phyloP scores from a whole-genome alignment of 1,140 invertebrate genomes.

The Drosophila ironensis region DNA sequence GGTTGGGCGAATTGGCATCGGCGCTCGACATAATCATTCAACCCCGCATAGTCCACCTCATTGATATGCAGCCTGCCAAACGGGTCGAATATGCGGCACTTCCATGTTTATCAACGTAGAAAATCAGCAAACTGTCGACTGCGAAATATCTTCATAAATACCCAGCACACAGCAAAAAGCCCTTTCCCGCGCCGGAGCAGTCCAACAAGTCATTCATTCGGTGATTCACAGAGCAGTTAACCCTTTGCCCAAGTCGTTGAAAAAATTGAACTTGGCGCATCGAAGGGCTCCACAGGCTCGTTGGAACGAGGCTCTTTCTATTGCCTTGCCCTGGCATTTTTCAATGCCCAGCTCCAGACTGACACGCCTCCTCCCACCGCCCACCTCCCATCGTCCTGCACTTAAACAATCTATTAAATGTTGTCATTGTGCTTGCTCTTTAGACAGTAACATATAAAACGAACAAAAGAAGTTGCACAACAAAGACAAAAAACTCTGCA shows the following conservation, averaged over 20 bases:
- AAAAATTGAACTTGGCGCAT: conserved; percentile 23
- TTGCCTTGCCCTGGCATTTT: conserved; percentile 56
- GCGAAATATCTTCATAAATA: conserved; percentile 67
- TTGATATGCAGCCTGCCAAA: conserved; percentile 55
- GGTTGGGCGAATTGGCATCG: not conserved
- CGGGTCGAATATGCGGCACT: conserved; percentile 8
- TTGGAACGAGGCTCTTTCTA: conserved; percentile 8
- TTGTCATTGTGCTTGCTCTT: conserved; percentile 68
- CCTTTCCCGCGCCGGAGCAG: not conserved
- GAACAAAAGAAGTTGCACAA: conserved; percentile 8
- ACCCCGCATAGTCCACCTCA: conserved; percentile 21
- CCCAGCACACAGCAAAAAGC: not conserved
- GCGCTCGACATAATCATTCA: too few species aligned
- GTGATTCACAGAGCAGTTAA: conserved; percentile 69
- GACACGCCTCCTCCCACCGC: not conserved
- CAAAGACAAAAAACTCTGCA: conserved; percentile 45
- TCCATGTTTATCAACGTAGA: conserved; percentile 63
- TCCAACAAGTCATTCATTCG: conserved; percentile 51
- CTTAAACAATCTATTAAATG: conserved; percentile 74
- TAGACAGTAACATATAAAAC: conserved; percentile 65
- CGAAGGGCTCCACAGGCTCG: not conserved
- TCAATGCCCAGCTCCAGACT: conserved; percentile 36
- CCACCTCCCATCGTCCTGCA: conserved; percentile 1
- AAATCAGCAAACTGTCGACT: conserved; percentile 55
- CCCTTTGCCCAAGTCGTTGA: conserved; percentile 48